Conservation (phyloP, 1,140 invertebrate genomes). For the Microplitis mediator region DNA sequence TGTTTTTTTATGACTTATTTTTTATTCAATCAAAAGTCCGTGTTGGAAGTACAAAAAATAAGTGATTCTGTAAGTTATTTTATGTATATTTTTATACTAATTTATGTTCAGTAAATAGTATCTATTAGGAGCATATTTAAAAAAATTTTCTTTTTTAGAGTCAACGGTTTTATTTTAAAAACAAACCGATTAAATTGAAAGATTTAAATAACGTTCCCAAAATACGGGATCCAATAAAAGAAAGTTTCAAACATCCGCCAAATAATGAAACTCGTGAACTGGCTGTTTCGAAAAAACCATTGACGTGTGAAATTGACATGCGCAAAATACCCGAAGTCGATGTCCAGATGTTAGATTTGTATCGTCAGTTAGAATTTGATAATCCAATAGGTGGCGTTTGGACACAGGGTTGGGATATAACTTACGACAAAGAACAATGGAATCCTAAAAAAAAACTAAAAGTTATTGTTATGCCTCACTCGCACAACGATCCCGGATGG, state of each 20-base stretch:
- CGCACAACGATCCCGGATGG: slow-evolving; percentile 98
- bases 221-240: slow-evolving; percentile 40
- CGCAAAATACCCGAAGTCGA: slow-evolving; percentile 51
- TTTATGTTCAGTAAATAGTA: too few species aligned
- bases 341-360: slow-evolving; percentile 84
- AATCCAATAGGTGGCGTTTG: slow-evolving; percentile 96
- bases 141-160: slow-evolving; percentile 57
- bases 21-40: slow-evolving; percentile 55
- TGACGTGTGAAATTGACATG: slow-evolving; percentile 45
- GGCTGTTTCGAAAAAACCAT: slow-evolving; percentile 33
- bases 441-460: slow-evolving; percentile 81
- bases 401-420: slow-evolving; percentile 97
- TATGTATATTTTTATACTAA: slow-evolving; percentile 8
- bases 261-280: too few species aligned
- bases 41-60: slow-evolving; percentile 41
- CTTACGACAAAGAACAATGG: slow-evolving; percentile 80
- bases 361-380: slow-evolving; percentile 87
- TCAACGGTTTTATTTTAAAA: slow-evolving; percentile 72
- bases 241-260: not conserved
- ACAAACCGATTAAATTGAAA: slow-evolving; percentile 66
- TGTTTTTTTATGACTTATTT: slow-evolving; percentile 57
- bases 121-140: not conserved
- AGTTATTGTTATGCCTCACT: slow-evolving; percentile 95
- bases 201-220: too few species aligned
- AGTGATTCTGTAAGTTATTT: not conserved